Conservation (phyloP, 1,140 invertebrate genomes). For the Doryteuthis pealeii region DNA sequence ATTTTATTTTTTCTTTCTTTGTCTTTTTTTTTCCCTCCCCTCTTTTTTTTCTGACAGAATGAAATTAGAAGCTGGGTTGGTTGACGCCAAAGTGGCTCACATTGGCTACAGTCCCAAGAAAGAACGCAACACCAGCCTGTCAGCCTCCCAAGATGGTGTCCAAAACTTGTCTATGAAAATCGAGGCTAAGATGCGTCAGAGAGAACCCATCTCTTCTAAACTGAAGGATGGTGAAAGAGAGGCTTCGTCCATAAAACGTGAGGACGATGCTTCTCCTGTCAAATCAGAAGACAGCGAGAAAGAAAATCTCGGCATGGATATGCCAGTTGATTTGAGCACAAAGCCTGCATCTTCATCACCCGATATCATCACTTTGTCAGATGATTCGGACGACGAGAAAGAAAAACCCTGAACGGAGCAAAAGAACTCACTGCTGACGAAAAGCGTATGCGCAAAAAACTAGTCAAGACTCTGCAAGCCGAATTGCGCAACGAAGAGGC, state of each 20-base stretch:
- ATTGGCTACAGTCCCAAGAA: not conserved
- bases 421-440: slow-evolving; percentile 28
- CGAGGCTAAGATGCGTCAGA: not conserved
- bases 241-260: slow-evolving; percentile 8
- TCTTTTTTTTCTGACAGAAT: not conserved
- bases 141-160: slow-evolving; percentile 3
- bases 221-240: slow-evolving; percentile 13
- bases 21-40: not conserved
- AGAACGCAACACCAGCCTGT: slow-evolving; percentile 1
- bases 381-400: slow-evolving; percentile 32
- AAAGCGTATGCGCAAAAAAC: slow-evolving; percentile 30
- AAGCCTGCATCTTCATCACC: slow-evolving; percentile 31
- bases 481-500: slow-evolving; percentile 92
- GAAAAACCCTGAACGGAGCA: slow-evolving; percentile 16
- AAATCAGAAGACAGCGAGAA: slow-evolving; percentile 43
- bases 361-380: slow-evolving; percentile 39
- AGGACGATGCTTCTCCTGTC: slow-evolving; percentile 25
- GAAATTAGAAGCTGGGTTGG: not conserved
- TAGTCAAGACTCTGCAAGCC: slow-evolving; percentile 59
- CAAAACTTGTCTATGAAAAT: slow-evolving; percentile 2
- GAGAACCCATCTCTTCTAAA: not conserved
- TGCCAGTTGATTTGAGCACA: slow-evolving; percentile 46
- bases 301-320: slow-evolving; percentile 35
- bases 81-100: not conserved
- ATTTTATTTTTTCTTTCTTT: too few species aligned